Percentiles rank a stretch among this genome's conserved stretches.
phyloP scores from a whole-genome alignment of 2,113 vertebrate genomes.

The Calyptommatus sinebrachiatus region DNA sequence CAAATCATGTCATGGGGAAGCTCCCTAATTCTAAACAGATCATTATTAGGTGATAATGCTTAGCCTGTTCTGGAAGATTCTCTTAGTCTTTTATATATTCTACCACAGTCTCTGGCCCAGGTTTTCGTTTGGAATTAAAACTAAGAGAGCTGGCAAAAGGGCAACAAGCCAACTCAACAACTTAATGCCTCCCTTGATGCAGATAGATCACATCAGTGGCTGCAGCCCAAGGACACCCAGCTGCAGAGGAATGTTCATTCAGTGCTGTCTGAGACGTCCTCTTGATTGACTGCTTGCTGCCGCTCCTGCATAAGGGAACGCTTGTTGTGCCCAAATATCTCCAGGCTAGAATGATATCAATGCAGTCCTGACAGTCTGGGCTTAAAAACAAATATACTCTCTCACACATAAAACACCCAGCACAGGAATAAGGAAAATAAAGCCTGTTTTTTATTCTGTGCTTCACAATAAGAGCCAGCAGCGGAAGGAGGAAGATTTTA shows the following conservation, averaged over 20 bases:
- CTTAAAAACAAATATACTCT: neutral
- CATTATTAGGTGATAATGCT: neutral
- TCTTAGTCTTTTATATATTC: neutral
- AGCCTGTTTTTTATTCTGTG: constrained; percentile 25
- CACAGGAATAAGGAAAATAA: neutral
- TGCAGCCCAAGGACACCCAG: neutral
- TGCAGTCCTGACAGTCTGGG: neutral
- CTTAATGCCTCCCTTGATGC: neutral
- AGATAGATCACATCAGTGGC: neutral
- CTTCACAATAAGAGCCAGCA: neutral
- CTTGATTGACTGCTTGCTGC: neutral
- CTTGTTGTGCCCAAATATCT: neutral
- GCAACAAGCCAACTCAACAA: neutral
- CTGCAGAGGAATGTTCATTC: neutral
- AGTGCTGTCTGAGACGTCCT: neutral
- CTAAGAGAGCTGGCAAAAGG: neutral
- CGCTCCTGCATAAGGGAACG: neutral
- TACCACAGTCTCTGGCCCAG: constrained; percentile 7
- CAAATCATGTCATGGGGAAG: no score
- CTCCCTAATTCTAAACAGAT: neutral
- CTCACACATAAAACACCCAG: constrained; percentile 1
- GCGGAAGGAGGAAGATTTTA: neutral
- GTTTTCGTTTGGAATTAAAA: neutral
- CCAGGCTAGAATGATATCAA: constrained; percentile 40
- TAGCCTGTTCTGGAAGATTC: neutral